Evolutionary conservation across 1,140 invertebrate genomes (phyloP), one percentile per base, ranked within the genome.

Genomic region (Druon quercuslanigerum): DNA sequence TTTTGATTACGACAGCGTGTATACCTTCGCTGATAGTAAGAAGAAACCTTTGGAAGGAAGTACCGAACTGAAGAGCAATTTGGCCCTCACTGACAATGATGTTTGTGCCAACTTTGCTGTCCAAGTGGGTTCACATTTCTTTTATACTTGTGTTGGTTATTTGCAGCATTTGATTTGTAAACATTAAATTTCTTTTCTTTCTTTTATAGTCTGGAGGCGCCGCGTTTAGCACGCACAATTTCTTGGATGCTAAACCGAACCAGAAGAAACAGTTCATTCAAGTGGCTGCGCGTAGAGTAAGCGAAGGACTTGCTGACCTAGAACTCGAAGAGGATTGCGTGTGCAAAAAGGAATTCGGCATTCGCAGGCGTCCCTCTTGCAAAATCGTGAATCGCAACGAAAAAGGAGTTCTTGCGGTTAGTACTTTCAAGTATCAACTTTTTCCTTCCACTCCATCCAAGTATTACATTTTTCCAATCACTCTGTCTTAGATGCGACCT

Each of bases 211-310:
- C 91, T 51, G 92, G 92, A 16, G 93, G 93, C 19, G 89, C 92
- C 12, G 90, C 92, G 6, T 93, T 94, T 86, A 93, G 92, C 11
- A 89, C 92, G 0, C 89, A 86, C 72, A 93, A 92, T 80, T 94
- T 93, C 87, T 51, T 91, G 14, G 90, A 91, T 0, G 87, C 91
- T 60, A 92, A 93, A 79, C 86, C 92, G 0, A 92, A 89, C 33
- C 91, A 92, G 82, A 92, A 92, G 86, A 93, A 93, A 83, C 92
- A 93, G 85, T 94, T 91, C 87, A 78, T 93, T 16, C 92, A 92
- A 80, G 89, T 93, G 0, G 90, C 91, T 0, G 92, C 92, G 0
- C 86, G 87, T 40, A 92, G 90, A 74, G 90, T 94, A 75, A 89
- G 84, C 19, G 91, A 92, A 50, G 86, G 88, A 12, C 82, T 94